Evolutionary conservation across 2,113 vertebrate genomes (phyloP), one percentile per base, ranked within the genome.

Genomic region (Colaptes auratus): DNA sequence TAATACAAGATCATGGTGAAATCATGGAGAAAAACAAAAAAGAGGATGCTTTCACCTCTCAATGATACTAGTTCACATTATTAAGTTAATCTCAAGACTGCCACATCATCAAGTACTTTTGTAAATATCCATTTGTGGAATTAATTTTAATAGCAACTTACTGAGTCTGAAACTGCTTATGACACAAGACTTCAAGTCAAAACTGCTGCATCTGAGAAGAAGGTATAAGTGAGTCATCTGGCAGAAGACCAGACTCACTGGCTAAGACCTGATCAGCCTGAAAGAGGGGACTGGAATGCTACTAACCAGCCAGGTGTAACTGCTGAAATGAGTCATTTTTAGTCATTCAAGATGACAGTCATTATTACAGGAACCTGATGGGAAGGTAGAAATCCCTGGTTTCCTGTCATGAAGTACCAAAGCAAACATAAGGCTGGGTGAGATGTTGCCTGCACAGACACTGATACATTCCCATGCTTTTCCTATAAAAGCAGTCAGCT

Each of bases 111-210:
- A 83, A 77, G 67, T n/a, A 63, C 10, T 59, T 93, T 63, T 67
- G 69, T 31, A 93, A 94, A 91, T 67, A 92, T 3, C 31, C 17
- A 56, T 59, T 48, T 77, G 42, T 35, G 80, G 33, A 88, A 24
- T 71, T 95, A 77, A 88, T 48, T 67, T 74, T 90, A 93, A 80
- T 71, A 93, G 72, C 67, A 67, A 77, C 56, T 60, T 83, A 67
- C 0, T 83, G 72, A 90, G 78, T 58, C 36, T 44, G 58, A 88
- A 93, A 48, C 36, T 88, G 69, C 76, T 92, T 83, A 86, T 39
- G 73, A 90, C 33, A 66, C 55, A 85, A 64, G 42, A 63, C 44
- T 52, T 30, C 6, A 17, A 61, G 44, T 35, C 18, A 87, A 39
- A 90, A 81, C 33, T 86, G 73, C 76, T 73, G 27, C 61, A 33